phyloP scores from a whole-genome alignment of 2,888 invertebrate genomes.

The Scrobipalpa atriplicella region DNA sequence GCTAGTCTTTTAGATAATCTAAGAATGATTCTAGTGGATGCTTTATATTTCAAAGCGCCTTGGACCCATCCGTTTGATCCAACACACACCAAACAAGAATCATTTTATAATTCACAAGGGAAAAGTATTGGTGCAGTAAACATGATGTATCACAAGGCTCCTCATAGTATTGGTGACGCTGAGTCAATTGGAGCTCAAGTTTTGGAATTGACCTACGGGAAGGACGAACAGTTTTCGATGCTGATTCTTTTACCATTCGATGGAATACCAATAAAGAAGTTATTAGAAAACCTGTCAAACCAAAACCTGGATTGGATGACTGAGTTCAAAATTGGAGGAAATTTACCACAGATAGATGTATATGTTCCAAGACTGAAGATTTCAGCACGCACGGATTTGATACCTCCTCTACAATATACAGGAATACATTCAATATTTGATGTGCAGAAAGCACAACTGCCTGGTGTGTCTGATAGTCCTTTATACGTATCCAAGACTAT shows the following conservation, averaged over 20 bases:
- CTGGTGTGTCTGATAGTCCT: slow-evolving; percentile 81
- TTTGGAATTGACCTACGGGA: slow-evolving; percentile 87
- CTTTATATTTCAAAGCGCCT: slow-evolving; percentile 87
- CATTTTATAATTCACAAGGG: slow-evolving; percentile 84
- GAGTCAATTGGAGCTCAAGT: slow-evolving; percentile 83
- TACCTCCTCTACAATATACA: slow-evolving; percentile 74
- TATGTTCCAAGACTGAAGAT: slow-evolving; percentile 84
- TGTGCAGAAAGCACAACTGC: slow-evolving; percentile 78
- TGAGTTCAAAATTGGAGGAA: slow-evolving; percentile 68
- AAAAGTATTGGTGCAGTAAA: slow-evolving; percentile 81
- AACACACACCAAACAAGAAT: slow-evolving; percentile 77
- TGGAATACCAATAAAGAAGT: slow-evolving; percentile 71
- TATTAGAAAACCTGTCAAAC: slow-evolving; percentile 77
- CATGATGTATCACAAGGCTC: slow-evolving; percentile 88
- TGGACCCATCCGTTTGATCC: slow-evolving; percentile 87
- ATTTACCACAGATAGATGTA: slow-evolving; percentile 79
- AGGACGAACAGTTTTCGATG: slow-evolving; percentile 84
- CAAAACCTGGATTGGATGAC: slow-evolving; percentile 77
- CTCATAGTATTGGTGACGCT: slow-evolving; percentile 80
- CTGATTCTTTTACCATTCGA: slow-evolving; percentile 84
- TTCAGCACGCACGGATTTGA: slow-evolving; percentile 72
- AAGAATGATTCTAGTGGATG: slow-evolving; percentile 84
- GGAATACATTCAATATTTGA: slow-evolving; percentile 87
- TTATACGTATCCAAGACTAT: slow-evolving; percentile 84
- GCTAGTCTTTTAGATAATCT: slow-evolving; percentile 66